These are phyloP conservation scores for Aldrovandia affinis DNA, from an alignment of 2,797 vertebrate species.

Conservation along the genomic window DNA sequence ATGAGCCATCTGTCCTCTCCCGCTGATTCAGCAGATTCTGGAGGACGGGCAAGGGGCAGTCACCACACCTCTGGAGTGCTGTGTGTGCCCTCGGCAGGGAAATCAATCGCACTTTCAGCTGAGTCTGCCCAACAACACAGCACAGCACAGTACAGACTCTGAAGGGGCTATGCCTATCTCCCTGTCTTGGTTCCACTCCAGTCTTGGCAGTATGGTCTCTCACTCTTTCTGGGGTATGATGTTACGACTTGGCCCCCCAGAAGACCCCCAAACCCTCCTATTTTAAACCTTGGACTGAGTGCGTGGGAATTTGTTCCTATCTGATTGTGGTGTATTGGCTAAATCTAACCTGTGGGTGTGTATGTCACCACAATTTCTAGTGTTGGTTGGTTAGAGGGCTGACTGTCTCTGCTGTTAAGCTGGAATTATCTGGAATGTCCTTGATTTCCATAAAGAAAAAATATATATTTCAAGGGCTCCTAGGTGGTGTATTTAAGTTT, in stretches of 20 bases:
- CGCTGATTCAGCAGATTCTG: conserved; percentile 8
- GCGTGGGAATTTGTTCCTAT: background rate
- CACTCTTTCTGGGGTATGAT: conserved; percentile 22
- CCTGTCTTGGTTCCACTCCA: background rate
- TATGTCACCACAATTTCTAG: background rate
- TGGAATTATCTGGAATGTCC: background rate
- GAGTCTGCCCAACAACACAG: conserved; percentile 26
- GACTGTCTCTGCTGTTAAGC: background rate
- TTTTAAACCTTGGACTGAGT: background rate
- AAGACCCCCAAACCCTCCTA: conserved; percentile 2
- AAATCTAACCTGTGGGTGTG: background rate
- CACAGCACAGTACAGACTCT: background rate
- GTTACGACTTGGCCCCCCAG: conserved; percentile 6
- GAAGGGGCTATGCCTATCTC: background rate
- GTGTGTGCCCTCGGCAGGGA: conserved; percentile 45
- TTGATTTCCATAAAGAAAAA: background rate
- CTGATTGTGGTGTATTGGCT: background rate
- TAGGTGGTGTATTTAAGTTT: background rate
- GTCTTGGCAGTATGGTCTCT: conserved; percentile 15
- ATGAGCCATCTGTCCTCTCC: background rate
- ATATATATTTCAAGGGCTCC: background rate
- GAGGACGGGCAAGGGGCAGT: background rate
- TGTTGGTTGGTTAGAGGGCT: background rate
- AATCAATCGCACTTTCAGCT: conserved; percentile 58
- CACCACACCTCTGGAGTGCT: background rate